These are phyloP conservation scores for Cryptomyrus ogoouensis DNA, from an alignment of 2,113 vertebrate species.

Conservation along the genomic window DNA sequence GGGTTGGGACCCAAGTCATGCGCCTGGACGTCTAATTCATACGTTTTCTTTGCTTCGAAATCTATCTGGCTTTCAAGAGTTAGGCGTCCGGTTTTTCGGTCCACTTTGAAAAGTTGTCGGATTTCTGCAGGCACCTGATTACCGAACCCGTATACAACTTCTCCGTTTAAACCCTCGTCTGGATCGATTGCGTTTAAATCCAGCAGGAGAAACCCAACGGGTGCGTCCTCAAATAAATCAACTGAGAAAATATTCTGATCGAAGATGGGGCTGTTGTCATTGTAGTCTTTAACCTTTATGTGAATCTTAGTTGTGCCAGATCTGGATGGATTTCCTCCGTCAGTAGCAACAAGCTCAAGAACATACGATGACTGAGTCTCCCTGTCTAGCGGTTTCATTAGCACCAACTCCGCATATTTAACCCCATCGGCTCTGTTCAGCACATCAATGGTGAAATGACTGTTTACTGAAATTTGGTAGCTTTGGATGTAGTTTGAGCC, in stretches of 20 bases:
- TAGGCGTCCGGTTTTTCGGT: constrained; percentile 77
- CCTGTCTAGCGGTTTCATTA: constrained; percentile 85
- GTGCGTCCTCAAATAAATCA: constrained; percentile 81
- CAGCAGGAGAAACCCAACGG: constrained; percentile 73
- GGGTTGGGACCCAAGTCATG: constrained; percentile 82
- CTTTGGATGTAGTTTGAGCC: constrained; percentile 85
- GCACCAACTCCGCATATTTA: constrained; percentile 86
- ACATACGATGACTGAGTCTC: constrained; percentile 79
- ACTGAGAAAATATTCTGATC: constrained; percentile 73
- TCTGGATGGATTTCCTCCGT: constrained; percentile 81
- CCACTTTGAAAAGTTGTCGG: constrained; percentile 78
- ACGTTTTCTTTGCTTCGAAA: constrained; percentile 84
- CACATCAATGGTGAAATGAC: constrained; percentile 86
- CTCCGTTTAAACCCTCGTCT: constrained; percentile 85
- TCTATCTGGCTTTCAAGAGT: constrained; percentile 77
- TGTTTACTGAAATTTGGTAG: constrained; percentile 86
- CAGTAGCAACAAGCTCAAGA: constrained; percentile 82
- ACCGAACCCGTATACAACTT: constrained; percentile 84
- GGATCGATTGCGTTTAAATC: constrained; percentile 81
- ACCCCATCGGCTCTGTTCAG: constrained; percentile 87
- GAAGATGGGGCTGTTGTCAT: constrained; percentile 90
- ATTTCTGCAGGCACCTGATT: constrained; percentile 77
- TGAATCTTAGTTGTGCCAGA: constrained; percentile 76
- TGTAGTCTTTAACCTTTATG: constrained; percentile 85
- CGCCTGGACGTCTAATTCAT: constrained; percentile 87